Conservation (phyloP, 2,797 vertebrate genomes). For the Todus mexicanus region DNA sequence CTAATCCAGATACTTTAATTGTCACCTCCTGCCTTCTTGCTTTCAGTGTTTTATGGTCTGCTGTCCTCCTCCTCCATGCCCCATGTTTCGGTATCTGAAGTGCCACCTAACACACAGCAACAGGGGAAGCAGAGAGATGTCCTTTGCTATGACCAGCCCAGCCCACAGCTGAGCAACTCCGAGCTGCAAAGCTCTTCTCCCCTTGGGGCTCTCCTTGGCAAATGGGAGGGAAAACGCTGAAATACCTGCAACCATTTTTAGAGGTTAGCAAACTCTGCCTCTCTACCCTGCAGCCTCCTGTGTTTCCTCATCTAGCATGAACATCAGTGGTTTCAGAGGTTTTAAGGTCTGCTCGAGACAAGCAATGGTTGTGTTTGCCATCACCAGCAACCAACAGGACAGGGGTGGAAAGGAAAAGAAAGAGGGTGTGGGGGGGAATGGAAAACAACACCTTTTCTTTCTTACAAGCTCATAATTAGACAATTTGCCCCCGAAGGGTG, state of each 20-base stretch:
- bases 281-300: neutral
- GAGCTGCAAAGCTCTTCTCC: neutral
- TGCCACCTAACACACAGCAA: neutral
- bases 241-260: neutral
- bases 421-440: neutral
- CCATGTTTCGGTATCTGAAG: neutral
- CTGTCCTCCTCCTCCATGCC: neutral
- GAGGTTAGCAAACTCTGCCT: neutral
- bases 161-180: neutral
- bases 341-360: neutral
- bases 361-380: neutral
- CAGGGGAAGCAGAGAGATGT: neutral
- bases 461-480: neutral
- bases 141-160: neutral
- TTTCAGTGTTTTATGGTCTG: neutral
- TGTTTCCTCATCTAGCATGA: neutral
- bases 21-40: neutral
- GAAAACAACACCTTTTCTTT: neutral
- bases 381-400: neutral
- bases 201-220: neutral
- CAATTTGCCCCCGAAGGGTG: neutral
- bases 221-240: neutral
- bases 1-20: constrained; percentile 17
- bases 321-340: neutral
- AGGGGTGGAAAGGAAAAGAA: neutral